phyloP scores from a whole-genome alignment of 2,888 invertebrate species.

The Falcaria lacertinaria region DNA sequence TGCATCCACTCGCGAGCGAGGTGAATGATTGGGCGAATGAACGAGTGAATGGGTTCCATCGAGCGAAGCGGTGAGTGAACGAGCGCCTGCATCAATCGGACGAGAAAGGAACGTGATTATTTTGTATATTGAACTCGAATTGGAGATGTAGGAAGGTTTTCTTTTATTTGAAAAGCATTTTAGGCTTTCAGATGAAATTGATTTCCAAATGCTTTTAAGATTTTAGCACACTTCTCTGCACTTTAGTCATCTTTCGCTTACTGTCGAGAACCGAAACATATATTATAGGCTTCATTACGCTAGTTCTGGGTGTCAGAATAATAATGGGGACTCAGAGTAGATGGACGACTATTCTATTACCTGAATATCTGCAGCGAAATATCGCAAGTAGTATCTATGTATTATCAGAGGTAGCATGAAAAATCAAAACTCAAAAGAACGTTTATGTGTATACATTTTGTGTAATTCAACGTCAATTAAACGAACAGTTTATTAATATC shows the following conservation, averaged over 20 bases:
- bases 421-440: too few species aligned
- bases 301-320: too few species aligned
- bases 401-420: too few species aligned
- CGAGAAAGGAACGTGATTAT: conserved; percentile 48
- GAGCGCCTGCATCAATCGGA: conserved; percentile 38
- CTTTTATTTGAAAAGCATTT: conserved; percentile 40
- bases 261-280: too few species aligned
- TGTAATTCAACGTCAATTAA: too few species aligned
- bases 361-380: too few species aligned
- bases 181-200: conserved; percentile 30
- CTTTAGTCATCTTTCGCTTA: not conserved
- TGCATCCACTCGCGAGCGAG: conserved; percentile 51
- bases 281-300: too few species aligned
- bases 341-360: too few species aligned
- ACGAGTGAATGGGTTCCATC: conserved; percentile 50
- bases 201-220: conserved; percentile 12
- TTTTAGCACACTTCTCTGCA: not conserved
- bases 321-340: too few species aligned
- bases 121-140: conserved; percentile 45
- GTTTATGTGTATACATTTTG: too few species aligned
- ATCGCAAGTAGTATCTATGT: too few species aligned
- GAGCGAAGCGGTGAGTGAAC: conserved; percentile 33
- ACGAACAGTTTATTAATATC: too few species aligned
- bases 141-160: conserved; percentile 35
- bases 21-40: conserved; percentile 59